These are phyloP conservation scores for Benthosema pterotum DNA, from an alignment of 2,797 vertebrate species.

Conservation along the genomic window DNA sequence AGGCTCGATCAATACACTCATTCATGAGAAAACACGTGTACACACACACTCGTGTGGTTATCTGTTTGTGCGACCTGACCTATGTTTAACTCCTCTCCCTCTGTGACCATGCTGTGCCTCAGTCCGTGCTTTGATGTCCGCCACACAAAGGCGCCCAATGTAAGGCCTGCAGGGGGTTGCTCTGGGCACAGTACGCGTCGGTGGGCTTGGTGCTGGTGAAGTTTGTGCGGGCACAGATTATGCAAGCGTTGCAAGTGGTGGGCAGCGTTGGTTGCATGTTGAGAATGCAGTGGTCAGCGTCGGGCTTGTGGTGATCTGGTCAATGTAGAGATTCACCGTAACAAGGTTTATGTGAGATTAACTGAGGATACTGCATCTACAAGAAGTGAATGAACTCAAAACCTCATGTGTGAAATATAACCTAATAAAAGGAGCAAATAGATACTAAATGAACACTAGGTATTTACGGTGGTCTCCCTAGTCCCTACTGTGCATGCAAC, in stretches of 20 bases:
- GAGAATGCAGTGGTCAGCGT: conserved; percentile 1
- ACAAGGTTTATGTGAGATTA: conserved; percentile 12
- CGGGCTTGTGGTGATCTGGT: no score
- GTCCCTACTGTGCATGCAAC: conserved; percentile 43
- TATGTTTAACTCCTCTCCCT: conserved; percentile 50
- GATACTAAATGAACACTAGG: no score
- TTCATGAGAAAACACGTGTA: conserved; percentile 50
- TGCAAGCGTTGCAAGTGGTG: conserved; percentile 28
- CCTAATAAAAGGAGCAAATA: no score
- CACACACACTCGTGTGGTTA: conserved; percentile 13
- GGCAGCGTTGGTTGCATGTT: conserved; percentile 43
- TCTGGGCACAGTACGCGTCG: conserved; percentile 44
- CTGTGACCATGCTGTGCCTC: conserved; percentile 37
- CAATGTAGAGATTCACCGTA: no score
- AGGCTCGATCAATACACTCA: conserved; percentile 54
- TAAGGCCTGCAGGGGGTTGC: conserved; percentile 20
- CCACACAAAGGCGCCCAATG: conserved; percentile 38
- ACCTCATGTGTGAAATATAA: no score
- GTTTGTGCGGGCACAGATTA: conserved; percentile 35
- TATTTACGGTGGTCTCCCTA: conserved; percentile 13
- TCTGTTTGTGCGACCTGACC: conserved; percentile 27
- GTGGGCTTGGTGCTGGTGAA: conserved; percentile 54
- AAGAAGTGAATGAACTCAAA: conserved; percentile 22
- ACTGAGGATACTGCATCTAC: conserved; percentile 14
- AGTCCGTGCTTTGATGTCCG: conserved; percentile 48